Percentiles rank a stretch among this genome's conserved stretches.
These are phyloP conservation scores for Protobothrops mucrosquamatus DNA, from an alignment of 2,113 vertebrate species.

Conservation along the genomic window DNA sequence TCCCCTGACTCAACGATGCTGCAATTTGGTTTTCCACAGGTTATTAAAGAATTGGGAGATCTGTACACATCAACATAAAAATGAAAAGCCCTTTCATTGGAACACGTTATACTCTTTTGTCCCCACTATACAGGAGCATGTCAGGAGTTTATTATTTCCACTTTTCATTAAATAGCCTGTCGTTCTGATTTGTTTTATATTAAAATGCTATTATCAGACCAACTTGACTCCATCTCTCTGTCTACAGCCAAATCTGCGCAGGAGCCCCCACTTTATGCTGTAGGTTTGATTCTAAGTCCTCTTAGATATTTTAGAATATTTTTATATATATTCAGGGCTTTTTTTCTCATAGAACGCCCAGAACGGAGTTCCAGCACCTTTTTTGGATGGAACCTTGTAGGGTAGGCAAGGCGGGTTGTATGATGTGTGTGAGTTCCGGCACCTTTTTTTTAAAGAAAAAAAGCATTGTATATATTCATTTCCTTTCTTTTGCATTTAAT, in stretches of 20 bases:
- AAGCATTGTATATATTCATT: no score
- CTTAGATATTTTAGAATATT: no score
- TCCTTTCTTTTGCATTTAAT: background rate
- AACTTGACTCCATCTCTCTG: background rate
- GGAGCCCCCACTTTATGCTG: no score
- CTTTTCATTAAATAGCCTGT: background rate
- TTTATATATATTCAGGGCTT: no score
- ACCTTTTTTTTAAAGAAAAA: no score
- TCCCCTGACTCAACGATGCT: background rate
- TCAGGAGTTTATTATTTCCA: background rate
- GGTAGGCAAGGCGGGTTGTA: no score
- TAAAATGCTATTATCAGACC: background rate
- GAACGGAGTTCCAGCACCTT: no score
- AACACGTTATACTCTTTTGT: background rate
- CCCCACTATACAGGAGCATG: no score
- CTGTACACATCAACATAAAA: background rate
- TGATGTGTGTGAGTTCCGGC: no score
- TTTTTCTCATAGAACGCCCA: no score
- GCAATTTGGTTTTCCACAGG: background rate
- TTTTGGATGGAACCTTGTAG: no score
- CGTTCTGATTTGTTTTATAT: background rate
- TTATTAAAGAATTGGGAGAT: background rate
- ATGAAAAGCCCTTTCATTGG: background rate
- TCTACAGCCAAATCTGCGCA: background rate
- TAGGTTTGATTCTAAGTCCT: no score